Evolutionary conservation across 2,888 invertebrate genomes (phyloP), one percentile per base, ranked within the genome.

Genomic region (Aspidiotus rigidus): DNA sequence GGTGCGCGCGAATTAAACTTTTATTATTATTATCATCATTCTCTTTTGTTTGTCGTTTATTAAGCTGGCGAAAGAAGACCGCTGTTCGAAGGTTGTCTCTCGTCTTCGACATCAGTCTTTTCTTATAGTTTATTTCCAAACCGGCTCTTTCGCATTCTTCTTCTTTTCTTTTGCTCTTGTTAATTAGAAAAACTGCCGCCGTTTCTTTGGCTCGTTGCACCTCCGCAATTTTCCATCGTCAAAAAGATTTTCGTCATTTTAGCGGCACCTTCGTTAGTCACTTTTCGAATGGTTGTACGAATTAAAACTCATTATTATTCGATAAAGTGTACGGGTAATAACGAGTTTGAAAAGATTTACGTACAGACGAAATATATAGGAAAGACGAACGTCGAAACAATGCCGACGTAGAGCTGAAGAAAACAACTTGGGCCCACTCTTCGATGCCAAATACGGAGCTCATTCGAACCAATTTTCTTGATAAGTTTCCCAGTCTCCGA

Each of bases 41-140:
- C 60, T 60, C 60, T 59, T 67, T 67, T 67, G 67, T 67, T 67
- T 60, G 67, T 17, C 60, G 59, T 67, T 67, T 67, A 67, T 60
- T 67, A 67, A 67, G 67, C 59, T 67, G 49, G 39, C 28, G 28
- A 57, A 66, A 56, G 56, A 56, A 56, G 17, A 66, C 49, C n/a
- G 49, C 49, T 28, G 28, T 28, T 28, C 28, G 28, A 28, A 28
- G 28, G 28, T 28, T 28, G 28, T 28, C 28, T 28, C 28, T 28
- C 28, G 28, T 28, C 28, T 49, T 49, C 49, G n/a, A 28, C 49
- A 13, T 49, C 49, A 13, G 10, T 49, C 49, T 49, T 49, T 49
- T n/a, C 10, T 11, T n/a, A n/a, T 49, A 49, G 3, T 6, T 49
- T 49, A 49, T 49, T 49, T n/a, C 49, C 49, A n/a, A 49, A 49